Conservation (phyloP, 1,140 invertebrate genomes). For the Tetramorium simillimum region DNA sequence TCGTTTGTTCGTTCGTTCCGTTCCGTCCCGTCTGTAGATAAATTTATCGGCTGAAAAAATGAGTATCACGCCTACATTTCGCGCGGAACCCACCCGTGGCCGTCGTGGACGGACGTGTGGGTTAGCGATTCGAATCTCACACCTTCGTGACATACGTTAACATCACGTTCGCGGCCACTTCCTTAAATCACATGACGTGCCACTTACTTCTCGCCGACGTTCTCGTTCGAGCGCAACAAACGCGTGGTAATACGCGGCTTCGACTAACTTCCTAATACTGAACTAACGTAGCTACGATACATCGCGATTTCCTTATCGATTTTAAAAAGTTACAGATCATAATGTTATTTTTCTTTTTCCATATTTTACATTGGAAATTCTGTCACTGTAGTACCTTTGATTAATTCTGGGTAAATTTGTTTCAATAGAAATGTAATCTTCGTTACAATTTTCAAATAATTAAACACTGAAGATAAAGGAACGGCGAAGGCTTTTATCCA, state of each 20-base stretch:
- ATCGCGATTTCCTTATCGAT: neutral
- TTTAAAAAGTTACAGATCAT: neutral
- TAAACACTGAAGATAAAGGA: neutral
- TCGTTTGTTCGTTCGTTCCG: neutral
- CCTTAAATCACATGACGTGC: constrained; percentile 66
- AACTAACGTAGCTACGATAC: neutral
- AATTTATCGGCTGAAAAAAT: constrained; percentile 62
- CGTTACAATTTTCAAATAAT: neutral
- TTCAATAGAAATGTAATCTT: neutral
- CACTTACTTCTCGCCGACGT: constrained; percentile 41
- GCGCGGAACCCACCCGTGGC: constrained; percentile 63
- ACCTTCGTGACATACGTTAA: constrained; percentile 64
- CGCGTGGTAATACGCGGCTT: neutral
- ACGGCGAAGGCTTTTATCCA: no score
- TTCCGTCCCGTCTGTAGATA: constrained; percentile 52
- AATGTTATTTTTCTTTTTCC: neutral
- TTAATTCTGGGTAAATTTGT: neutral
- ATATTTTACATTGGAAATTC: neutral
- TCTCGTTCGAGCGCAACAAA: neutral
- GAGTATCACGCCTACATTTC: constrained; percentile 71
- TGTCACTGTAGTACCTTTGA: neutral
- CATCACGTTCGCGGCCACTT: constrained; percentile 66
- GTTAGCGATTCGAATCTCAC: constrained; percentile 34
- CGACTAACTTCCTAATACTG: neutral
- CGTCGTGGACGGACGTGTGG: constrained; percentile 30